A percentile compares a stretch with the other conserved stretches of the same genome.
phyloP scores from a whole-genome alignment of 2,888 invertebrate species.

The Elysia crispata region DNA sequence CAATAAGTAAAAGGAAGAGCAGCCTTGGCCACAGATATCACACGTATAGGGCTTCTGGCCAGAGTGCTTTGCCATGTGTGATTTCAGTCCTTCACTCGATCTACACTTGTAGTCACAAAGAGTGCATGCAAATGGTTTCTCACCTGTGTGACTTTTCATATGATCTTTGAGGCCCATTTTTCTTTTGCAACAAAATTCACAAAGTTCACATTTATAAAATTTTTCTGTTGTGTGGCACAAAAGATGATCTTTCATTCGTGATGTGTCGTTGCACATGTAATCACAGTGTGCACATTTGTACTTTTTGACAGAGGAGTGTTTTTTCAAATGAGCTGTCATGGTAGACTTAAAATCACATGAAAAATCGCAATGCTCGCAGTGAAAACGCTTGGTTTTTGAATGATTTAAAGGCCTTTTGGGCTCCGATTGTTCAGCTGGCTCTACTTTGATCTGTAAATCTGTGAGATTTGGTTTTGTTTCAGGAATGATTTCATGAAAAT shows the following conservation, averaged over 20 bases:
- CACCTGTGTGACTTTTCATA: constrained; percentile 41
- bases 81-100: constrained; percentile 41
- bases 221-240: constrained; percentile 43
- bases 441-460: no score
- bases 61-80: constrained; percentile 45
- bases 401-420: constrained; percentile 40
- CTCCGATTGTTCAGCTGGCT: background rate
- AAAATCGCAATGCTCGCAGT: constrained; percentile 42
- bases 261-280: constrained; percentile 44
- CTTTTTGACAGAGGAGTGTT: constrained; percentile 42
- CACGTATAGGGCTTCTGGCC: constrained; percentile 43
- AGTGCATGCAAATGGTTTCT: constrained; percentile 43
- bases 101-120: constrained; percentile 44
- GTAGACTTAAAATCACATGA: constrained; percentile 47
- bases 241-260: constrained; percentile 46
- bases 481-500: constrained; percentile 33
- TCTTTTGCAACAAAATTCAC: constrained; percentile 46
- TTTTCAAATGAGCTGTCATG: constrained; percentile 38
- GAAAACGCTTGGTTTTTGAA: constrained; percentile 43
- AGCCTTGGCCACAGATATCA: constrained; percentile 47
- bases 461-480: constrained; percentile 32
- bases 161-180: constrained; percentile 46
- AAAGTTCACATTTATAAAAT: constrained; percentile 30
- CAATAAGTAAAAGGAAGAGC: constrained; percentile 39
- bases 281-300: constrained; percentile 48